Evolutionary conservation across 2,888 invertebrate species (phyloP).

Genomic region (Thalpophila matura): DNA sequence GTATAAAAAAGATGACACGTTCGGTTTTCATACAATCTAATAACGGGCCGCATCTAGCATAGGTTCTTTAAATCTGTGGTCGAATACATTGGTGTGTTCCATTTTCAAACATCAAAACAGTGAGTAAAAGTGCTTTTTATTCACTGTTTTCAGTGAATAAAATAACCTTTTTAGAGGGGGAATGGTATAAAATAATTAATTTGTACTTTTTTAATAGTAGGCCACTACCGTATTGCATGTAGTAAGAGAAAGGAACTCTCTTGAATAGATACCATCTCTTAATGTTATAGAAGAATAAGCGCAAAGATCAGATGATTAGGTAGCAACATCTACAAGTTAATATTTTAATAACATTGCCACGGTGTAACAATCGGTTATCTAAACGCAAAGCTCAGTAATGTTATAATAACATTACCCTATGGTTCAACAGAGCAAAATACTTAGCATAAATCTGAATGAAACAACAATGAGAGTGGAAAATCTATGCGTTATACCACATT

Average conservation of each 20-base stretch:
- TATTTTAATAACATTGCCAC: conserved; percentile 41
- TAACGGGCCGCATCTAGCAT: too few relatives aligned
- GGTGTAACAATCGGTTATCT: conserved; percentile 14
- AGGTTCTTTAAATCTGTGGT: too few relatives aligned
- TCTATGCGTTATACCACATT: conserved; percentile 41
- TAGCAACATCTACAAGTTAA: conserved; percentile 21
- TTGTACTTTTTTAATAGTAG: too few relatives aligned
- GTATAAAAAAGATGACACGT: too few relatives aligned
- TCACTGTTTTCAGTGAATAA: too few relatives aligned
- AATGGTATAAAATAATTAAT: too few relatives aligned
- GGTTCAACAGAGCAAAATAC: conserved; percentile 42
- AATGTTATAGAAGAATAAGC: background rate
- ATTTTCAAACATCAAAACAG: too few relatives aligned
- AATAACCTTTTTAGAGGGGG: too few relatives aligned
- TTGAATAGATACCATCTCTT: background rate
- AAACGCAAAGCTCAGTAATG: conserved; percentile 29
- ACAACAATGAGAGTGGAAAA: conserved; percentile 49
- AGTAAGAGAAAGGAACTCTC: background rate
- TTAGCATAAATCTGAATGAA: conserved; percentile 48
- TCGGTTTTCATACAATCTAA: too few relatives aligned
- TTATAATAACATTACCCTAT: conserved; percentile 42
- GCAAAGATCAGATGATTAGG: background rate
- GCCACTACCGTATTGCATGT: too few relatives aligned
- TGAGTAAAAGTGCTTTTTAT: too few relatives aligned
- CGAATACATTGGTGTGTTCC: too few relatives aligned